These are phyloP conservation scores for Camponotus fellah DNA, from an alignment of 2,888 invertebrate species.

Conservation along the genomic window DNA sequence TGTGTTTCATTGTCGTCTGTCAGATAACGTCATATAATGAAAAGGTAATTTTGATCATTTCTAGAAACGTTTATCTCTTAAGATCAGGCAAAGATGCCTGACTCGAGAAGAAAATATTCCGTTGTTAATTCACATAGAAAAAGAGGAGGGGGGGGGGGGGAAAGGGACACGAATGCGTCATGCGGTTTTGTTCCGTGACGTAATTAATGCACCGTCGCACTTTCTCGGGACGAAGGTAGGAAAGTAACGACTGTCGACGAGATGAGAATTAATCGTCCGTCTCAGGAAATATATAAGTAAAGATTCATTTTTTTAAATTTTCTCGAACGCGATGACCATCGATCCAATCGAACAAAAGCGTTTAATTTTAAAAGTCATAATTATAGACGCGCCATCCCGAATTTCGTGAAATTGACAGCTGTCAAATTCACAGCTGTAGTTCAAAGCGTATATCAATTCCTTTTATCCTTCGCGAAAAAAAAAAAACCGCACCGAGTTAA, in stretches of 20 bases:
- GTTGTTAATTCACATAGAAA: background rate
- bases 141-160: background rate
- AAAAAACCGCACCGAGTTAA: background rate
- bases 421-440: background rate
- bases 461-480: background rate
- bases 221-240: conserved; percentile 60
- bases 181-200: conserved; percentile 68
- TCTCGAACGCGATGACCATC: background rate
- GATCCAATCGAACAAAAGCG: background rate
- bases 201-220: conserved; percentile 67
- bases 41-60: background rate
- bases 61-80: background rate
- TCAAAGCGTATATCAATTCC: background rate
- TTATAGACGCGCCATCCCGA: background rate
- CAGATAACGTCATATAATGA: background rate
- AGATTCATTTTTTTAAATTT: background rate
- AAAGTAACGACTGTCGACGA: background rate
- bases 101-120: background rate
- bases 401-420: background rate
- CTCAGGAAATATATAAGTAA: background rate
- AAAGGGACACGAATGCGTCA: background rate
- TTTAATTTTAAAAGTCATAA: background rate
- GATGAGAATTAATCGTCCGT: conserved; percentile 1
- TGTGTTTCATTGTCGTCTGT: background rate
- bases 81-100: background rate